Base-by-base conservation (phyloP, 1,140 invertebrate genomes). In the Luehdorfia chinensis region DNA sequence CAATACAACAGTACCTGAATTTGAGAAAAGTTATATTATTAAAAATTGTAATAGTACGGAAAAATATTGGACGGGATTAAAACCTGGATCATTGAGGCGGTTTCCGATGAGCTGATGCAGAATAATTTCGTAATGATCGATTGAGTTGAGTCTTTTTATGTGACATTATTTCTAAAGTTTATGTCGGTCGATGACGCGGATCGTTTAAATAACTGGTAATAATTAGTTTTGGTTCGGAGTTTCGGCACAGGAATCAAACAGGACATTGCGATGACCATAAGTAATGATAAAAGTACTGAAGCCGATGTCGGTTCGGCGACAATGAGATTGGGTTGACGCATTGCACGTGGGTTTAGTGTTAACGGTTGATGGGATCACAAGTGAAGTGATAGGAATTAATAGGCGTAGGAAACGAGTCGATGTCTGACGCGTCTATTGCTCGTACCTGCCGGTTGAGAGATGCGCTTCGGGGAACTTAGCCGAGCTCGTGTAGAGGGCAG, bases 1-100 rank as follows among this genome's bases (percentile, higher is more conserved):
- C 77, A 84, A 84, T 84, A 84, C 73, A 70, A 66, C 68, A 75
- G 79, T 84, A 84, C 77, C 77, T 84, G 80, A 80, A 66, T 78
- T 64, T 66, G 48, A 52, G 53, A 54, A 59, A 63, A 62, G 59
- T 58, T 58, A 53, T 50, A 50, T 59, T 56, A 51, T 60, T 61
- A 55, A 68, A 67, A 72, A 69, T 54, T 69, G 61, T 68, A 74
- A 77, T 73, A 78, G 66, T 62, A 66, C 55, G 68, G 59, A 62
- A 68, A 53, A 59, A 74, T 69, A 72, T 67, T 64, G 66, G 61
- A 69, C 55, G 65, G 25, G 25, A 27, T 27, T 68, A 57, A 57
- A 58, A 48, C 59, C 51, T 55, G 59, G 33, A 41, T 31, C n/a
- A n/a, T n/a, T 50, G 36, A 52, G 60, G 61, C 60, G 64, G 64